phyloP scores from a whole-genome alignment of 2,888 invertebrate species.

The Oxytorus armatus region DNA sequence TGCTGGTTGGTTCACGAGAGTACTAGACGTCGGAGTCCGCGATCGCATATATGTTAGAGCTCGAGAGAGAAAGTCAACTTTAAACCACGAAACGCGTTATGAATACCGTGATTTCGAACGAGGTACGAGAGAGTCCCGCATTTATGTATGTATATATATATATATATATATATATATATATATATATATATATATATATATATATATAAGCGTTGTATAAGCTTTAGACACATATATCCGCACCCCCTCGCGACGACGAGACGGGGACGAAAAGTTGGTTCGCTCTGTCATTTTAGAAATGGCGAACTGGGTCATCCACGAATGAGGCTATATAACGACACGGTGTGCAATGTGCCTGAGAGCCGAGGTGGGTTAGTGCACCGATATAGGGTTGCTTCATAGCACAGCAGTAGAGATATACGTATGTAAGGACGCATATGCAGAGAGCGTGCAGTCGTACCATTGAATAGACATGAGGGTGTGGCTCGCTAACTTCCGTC shows the following conservation, averaged over 20 bases:
- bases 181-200: too few species aligned
- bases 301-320: conserved; percentile 65
- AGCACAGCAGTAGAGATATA: background rate
- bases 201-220: too few species aligned
- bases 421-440: conserved; percentile 8
- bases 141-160: conserved; percentile 1
- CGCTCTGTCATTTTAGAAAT: conserved; percentile 64
- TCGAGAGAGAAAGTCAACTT: conserved; percentile 71
- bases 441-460: conserved; percentile 25
- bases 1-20: conserved; percentile 42
- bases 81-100: conserved; percentile 75
- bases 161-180: too few species aligned
- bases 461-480: conserved; percentile 49
- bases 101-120: conserved; percentile 76
- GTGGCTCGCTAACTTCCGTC: conserved; percentile 53
- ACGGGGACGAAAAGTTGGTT: conserved; percentile 63
- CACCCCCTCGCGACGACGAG: conserved; percentile 19
- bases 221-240: conserved; percentile 10
- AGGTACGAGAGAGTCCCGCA: conserved; percentile 40
- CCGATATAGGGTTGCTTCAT: conserved; percentile 3
- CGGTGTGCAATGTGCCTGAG: conserved; percentile 34
- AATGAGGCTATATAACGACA: conserved; percentile 20
- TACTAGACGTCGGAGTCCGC: conserved; percentile 38
- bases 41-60: background rate
- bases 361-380: conserved; percentile 16